Percentiles rank a stretch among this genome's conserved stretches.
phyloP scores from a whole-genome alignment of 1,140 invertebrate species.

The Nephotettix cincticeps region DNA sequence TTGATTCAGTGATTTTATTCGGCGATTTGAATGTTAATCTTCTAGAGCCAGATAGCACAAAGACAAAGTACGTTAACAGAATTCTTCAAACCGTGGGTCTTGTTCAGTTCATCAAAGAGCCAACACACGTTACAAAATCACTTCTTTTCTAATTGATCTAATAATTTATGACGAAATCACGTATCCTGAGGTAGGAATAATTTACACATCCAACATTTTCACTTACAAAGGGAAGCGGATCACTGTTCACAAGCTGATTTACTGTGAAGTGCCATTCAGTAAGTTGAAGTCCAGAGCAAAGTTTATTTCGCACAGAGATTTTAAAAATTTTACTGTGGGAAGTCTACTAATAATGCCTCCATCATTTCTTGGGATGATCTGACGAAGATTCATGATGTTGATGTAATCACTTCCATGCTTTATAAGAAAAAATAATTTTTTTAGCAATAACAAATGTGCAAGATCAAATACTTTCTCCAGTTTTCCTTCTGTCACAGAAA shows the following conservation, averaged over 20 bases:
- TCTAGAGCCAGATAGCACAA: background rate
- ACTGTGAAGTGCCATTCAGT: no score
- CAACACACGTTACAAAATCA: background rate
- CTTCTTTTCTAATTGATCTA: background rate
- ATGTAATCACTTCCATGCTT: no score
- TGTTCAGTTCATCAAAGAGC: background rate
- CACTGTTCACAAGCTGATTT: no score
- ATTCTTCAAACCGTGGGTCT: background rate
- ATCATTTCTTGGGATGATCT: background rate
- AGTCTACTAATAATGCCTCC: background rate
- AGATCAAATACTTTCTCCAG: no score
- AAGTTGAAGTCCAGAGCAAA: no score
- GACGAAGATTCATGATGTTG: no score
- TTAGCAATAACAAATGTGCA: no score
- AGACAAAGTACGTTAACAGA: background rate
- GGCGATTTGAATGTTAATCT: slow-evolving; percentile 3
- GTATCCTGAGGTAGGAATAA: background rate
- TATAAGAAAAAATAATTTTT: no score
- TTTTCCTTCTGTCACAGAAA: no score
- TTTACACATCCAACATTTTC: background rate
- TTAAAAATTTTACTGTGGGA: background rate
- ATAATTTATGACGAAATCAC: background rate
- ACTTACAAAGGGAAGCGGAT: no score
- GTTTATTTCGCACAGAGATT: background rate
- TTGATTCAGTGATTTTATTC: background rate